These are phyloP conservation scores for Heliocidaris erythrogramma DNA, from an alignment of 35 echinoderm and acorn worm genomes.

Conservation along the genomic window DNA sequence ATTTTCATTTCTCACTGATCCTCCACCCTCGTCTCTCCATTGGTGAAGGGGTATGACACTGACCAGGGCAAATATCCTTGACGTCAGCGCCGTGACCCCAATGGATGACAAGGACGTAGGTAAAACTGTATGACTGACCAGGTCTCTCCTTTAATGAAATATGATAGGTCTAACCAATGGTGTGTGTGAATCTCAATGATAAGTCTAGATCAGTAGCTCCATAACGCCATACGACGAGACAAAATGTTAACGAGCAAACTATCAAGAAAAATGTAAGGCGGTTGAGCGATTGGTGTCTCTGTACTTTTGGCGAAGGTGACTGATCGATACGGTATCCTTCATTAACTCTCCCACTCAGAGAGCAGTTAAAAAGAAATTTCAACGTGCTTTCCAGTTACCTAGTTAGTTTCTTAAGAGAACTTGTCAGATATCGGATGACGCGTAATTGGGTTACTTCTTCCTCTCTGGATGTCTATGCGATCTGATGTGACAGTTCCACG, in stretches of 20 bases:
- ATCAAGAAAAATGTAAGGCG: neutral
- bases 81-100: neutral
- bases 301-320: neutral
- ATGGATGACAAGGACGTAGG: neutral
- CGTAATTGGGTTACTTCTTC: neutral
- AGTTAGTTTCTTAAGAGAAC: conserved; percentile 4
- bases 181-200: neutral
- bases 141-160: neutral
- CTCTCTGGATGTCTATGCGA: neutral
- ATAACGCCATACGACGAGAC: neutral
- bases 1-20: neutral
- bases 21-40: neutral
- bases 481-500: neutral
- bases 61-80: neutral
- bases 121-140: neutral
- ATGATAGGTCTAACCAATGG: conserved; percentile 2
- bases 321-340: conserved; percentile 1
- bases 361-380: conserved; percentile 2
- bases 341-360: neutral
- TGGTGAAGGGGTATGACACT: neutral
- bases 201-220: neutral
- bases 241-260: neutral
- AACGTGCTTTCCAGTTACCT: conserved; percentile 16
- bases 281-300: neutral
- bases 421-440: neutral